Evolutionary conservation across 2,888 invertebrate genomes (phyloP).

Genomic region (Drosophila robusta): DNA sequence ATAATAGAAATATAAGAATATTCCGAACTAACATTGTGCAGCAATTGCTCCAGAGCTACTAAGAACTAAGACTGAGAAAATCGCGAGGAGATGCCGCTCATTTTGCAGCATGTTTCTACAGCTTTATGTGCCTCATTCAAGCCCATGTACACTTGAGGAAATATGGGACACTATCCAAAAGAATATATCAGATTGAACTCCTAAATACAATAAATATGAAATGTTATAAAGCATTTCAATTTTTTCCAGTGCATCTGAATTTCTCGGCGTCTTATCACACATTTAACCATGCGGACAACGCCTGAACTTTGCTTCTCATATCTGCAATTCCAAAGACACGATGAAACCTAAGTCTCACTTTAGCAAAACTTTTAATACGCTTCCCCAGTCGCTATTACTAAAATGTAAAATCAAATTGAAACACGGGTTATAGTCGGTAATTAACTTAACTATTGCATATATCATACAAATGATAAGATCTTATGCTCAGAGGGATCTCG

Average conservation of each 20-base stretch:
- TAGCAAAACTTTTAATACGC: background rate
- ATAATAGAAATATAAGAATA: slow-evolving; percentile 35
- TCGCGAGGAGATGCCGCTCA: slow-evolving; percentile 2
- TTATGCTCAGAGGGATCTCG: background rate
- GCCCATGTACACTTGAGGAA: slow-evolving; percentile 23
- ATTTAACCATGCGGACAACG: slow-evolving; percentile 26
- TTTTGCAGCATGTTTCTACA: slow-evolving; percentile 1
- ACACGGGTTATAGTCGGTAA: too few species aligned
- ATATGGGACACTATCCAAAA: too few species aligned
- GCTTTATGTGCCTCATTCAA: too few species aligned
- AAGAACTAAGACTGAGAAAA: slow-evolving; percentile 37
- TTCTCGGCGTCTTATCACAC: slow-evolving; percentile 31
- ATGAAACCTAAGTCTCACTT: background rate
- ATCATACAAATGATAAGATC: background rate
- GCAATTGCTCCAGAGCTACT: slow-evolving; percentile 4
- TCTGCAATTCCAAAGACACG: slow-evolving; percentile 10
- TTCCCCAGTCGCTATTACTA: too few species aligned
- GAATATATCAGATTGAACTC: too few species aligned
- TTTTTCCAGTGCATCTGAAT: slow-evolving; percentile 8
- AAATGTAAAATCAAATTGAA: too few species aligned
- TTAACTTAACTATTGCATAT: background rate
- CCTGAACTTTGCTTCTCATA: slow-evolving; percentile 32
- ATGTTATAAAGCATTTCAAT: background rate
- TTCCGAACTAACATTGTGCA: slow-evolving; percentile 36
- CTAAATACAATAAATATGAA: too few species aligned